These are phyloP conservation scores for Fulmarus glacialis DNA, from an alignment of 2,113 vertebrate species.

Conservation along the genomic window DNA sequence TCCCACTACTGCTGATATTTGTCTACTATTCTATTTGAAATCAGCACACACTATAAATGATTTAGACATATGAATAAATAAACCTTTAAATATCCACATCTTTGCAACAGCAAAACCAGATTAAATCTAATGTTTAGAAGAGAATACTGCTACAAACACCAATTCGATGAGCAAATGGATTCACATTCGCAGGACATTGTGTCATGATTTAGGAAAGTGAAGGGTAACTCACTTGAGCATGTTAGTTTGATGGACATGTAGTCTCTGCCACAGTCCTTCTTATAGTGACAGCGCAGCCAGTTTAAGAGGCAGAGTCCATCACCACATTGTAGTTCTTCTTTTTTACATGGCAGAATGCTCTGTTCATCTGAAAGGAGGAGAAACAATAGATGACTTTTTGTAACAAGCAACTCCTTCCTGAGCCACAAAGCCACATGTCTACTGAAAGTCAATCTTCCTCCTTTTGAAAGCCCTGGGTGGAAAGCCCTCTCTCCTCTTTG, in stretches of 20 bases:
- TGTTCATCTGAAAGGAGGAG: constrained; percentile 71
- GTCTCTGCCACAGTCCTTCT: constrained; percentile 76
- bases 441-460: neutral
- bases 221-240: constrained; percentile 83
- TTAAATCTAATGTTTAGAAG: neutral
- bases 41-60: neutral
- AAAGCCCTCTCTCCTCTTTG: neutral
- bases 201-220: neutral
- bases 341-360: constrained; percentile 61
- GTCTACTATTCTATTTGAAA: neutral
- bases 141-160: neutral
- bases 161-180: neutral
- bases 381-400: neutral
- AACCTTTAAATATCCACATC: neutral
- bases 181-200: neutral
- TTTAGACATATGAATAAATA: neutral
- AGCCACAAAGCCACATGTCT: neutral
- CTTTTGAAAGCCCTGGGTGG: neutral
- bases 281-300: constrained; percentile 81
- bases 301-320: constrained; percentile 71
- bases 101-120: neutral
- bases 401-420: neutral
- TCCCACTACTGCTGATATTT: neutral
- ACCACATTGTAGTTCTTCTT: constrained; percentile 73
- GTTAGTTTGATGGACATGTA: constrained; percentile 90